Percentiles rank a stretch among this genome's conserved stretches.
phyloP scores from a whole-genome alignment of 2,113 vertebrate species.

The Aix galericulata region DNA sequence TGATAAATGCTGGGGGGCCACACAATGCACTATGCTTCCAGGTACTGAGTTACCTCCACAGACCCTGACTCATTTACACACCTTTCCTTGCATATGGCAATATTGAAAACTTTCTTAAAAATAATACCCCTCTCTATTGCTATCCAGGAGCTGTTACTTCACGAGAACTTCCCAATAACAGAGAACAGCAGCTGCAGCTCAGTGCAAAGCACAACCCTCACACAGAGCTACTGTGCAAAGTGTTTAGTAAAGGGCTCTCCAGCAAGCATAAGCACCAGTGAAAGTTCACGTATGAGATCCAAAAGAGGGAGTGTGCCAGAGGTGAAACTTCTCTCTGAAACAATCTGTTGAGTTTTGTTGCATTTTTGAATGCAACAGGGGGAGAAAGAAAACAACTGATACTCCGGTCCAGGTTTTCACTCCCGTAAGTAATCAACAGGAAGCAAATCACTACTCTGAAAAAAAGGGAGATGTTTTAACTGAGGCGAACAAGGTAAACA shows the following conservation, averaged over 20 bases:
- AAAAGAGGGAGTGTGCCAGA: neutral
- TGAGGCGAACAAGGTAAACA: neutral
- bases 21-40: neutral
- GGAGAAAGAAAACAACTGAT: neutral
- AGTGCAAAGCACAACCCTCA: neutral
- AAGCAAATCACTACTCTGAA: neutral
- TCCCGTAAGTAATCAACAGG: neutral
- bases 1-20: neutral
- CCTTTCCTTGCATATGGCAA: neutral
- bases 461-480: neutral
- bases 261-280: neutral
- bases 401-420: neutral
- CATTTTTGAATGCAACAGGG: neutral
- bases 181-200: neutral
- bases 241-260: neutral
- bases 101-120: neutral
- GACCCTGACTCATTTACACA: neutral
- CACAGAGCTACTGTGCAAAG: neutral
- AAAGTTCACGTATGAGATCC: neutral
- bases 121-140: neutral
- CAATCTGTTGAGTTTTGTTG: rapidly evolving
- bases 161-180: neutral
- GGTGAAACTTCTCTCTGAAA: neutral
- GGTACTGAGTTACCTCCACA: rapidly evolving
- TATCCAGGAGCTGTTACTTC: neutral